A percentile compares a stretch with the other conserved stretches of the same genome.
Conservation (phyloP, 1,140 invertebrate genomes). For the Stenopsyche tienmushanensis region DNA sequence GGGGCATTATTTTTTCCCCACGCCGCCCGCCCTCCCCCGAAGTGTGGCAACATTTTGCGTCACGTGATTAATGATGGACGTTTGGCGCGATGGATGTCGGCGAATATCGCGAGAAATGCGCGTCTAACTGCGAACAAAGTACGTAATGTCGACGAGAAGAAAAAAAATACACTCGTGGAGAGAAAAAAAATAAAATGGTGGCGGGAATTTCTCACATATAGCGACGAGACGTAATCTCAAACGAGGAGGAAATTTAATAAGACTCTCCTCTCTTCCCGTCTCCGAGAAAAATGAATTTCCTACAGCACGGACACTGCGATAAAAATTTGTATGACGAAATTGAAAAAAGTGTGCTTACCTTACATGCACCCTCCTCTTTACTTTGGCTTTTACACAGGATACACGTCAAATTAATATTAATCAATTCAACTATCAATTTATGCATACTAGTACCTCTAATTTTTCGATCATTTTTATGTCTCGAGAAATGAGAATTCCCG, state of each 20-base stretch:
- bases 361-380: too few relatives aligned
- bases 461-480: too few relatives aligned
- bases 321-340: too few relatives aligned
- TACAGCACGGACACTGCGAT: too few relatives aligned
- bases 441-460: too few relatives aligned
- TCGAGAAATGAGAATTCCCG: too few relatives aligned
- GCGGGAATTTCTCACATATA: not conserved
- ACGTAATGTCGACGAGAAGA: not conserved
- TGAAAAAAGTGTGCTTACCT: too few relatives aligned
- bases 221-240: not conserved
- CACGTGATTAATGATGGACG: constrained; percentile 42
- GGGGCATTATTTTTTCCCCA: constrained; percentile 27
- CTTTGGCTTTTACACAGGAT: too few relatives aligned
- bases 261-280: not conserved
- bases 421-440: too few relatives aligned
- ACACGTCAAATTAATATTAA: too few relatives aligned
- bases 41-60: constrained; percentile 38
- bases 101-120: constrained; percentile 31
- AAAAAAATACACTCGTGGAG: constrained; percentile 16
- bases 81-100: constrained; percentile 37
- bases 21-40: not conserved
- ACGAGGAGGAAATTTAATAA: constrained; percentile 18
- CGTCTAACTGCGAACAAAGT: constrained; percentile 29
- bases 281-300: not conserved
- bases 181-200: constrained; percentile 4